These are phyloP conservation scores for Apoda limacodes DNA, from an alignment of 2,888 invertebrate genomes.

Conservation along the genomic window DNA sequence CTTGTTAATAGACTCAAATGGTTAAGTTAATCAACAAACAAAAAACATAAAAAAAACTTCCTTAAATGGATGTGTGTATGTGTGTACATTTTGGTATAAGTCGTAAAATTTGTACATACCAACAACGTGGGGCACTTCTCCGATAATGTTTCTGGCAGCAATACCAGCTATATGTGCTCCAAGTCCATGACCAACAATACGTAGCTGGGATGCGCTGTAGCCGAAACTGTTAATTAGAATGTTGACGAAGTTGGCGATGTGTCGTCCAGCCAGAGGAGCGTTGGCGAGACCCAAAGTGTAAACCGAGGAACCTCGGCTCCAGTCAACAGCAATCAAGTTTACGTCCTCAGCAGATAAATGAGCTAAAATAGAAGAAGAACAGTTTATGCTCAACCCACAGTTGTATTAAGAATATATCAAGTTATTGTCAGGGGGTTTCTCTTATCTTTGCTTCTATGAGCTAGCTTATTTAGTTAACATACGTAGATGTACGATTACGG, in stretches of 20 bases:
- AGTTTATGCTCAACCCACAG: too few relatives aligned
- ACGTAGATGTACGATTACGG: too few relatives aligned
- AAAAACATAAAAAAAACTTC: too few relatives aligned
- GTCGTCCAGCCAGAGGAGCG: slow-evolving; percentile 36
- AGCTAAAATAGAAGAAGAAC: too few relatives aligned
- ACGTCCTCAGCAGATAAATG: slow-evolving; percentile 36
- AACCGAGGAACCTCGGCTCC: slow-evolving; percentile 35
- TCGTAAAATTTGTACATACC: slow-evolving; percentile 29
- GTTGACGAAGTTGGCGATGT: slow-evolving; percentile 48
- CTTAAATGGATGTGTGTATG: too few relatives aligned
- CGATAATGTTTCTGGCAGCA: slow-evolving; percentile 34
- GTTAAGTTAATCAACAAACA: too few relatives aligned
- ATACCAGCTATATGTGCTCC: slow-evolving; percentile 61
- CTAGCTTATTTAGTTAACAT: too few relatives aligned
- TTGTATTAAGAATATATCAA: too few relatives aligned
- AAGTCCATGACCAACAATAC: slow-evolving; percentile 52
- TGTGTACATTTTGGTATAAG: too few relatives aligned
- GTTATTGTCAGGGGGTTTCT: too few relatives aligned
- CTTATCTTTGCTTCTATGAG: too few relatives aligned
- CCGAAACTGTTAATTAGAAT: slow-evolving; percentile 35
- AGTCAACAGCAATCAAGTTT: slow-evolving; percentile 55
- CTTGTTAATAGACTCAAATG: too few relatives aligned
- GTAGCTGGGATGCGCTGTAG: slow-evolving; percentile 31
- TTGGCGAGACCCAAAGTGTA: slow-evolving; percentile 45
- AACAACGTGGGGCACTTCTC: slow-evolving; percentile 36